Base-by-base conservation (phyloP, 2,797 vertebrate species). In the Phoxinus dragarum region DNA sequence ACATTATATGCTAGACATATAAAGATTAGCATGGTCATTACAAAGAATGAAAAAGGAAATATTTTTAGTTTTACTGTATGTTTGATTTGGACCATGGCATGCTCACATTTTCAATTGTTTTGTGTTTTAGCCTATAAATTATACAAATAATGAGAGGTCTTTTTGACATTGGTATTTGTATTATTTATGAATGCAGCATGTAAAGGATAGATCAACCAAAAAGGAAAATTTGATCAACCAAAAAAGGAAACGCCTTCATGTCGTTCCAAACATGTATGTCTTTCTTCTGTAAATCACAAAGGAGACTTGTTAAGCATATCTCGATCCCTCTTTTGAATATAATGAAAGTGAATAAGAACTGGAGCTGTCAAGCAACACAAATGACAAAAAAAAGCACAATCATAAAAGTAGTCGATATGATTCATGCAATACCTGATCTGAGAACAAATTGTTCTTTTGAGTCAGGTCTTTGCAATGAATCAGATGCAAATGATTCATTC, bases 1-100 rank as follows among this genome's bases (percentile, higher is more conserved):
- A 64, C 86, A 89, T 88, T 89, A 88, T 77, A 85, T 82, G 87
- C 85, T 84, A 89, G 87, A 89, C 85, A 76, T 78, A 89, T 87
- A 87, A 89, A 88, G 73, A 89, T 88, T 84, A 86, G 71, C 34
- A 61, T 66, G 67, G 79, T 86, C 61, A 85, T 88, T 90, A 88
- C 12, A 77, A 66, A 71, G 71, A 84, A 85, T 86, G 59, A 86
- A 84, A 84, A 49, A 75, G 38, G 56, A 87, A 82, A 86, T 84
- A 84, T 87, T 78, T 89, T 69, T 80, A 76, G 77, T 54, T 74
- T 81, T 79, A 69, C 40, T 74, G 34, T 69, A 76, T 67, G 81
- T 87, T 66, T 36, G 42, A 82, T 84, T 86, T 88, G 71, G 80
- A 72, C 54, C 74, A 21, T 78, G 49, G 40, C 67, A 61, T 54